phyloP scores from a whole-genome alignment of 2,113 vertebrate species.

The Capra hircus region DNA sequence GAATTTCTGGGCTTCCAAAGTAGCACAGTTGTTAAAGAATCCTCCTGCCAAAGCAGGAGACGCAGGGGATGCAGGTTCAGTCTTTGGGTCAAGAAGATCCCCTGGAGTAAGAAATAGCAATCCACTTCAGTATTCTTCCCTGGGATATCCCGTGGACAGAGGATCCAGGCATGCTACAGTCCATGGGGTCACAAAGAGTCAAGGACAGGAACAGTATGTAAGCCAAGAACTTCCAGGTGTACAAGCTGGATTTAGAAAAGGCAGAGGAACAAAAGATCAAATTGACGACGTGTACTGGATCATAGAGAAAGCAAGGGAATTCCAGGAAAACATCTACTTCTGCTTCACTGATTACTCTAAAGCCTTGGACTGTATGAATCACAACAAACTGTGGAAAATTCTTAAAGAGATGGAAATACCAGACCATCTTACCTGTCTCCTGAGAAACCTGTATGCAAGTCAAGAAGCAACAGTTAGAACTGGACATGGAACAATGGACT shows the following conservation, averaged over 20 bases:
- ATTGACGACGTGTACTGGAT: neutral
- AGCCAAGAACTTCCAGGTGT: neutral
- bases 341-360: neutral
- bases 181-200: neutral
- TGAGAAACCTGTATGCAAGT: neutral
- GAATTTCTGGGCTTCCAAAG: neutral
- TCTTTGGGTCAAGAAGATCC: neutral
- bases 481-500: neutral
- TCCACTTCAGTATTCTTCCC: neutral
- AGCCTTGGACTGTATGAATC: neutral
- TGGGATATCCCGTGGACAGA: neutral
- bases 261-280: neutral
- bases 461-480: neutral
- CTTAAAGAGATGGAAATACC: neutral
- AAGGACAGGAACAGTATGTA: neutral
- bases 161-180: neutral
- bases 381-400: neutral
- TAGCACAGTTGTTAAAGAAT: neutral
- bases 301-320: neutral
- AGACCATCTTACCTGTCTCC: neutral
- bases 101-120: neutral
- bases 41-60: neutral
- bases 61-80: accelerated
- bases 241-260: neutral
- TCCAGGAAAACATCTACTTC: neutral